These are phyloP conservation scores for Zaprionus lineosus DNA, from an alignment of 2,888 invertebrate genomes.

Conservation along the genomic window DNA sequence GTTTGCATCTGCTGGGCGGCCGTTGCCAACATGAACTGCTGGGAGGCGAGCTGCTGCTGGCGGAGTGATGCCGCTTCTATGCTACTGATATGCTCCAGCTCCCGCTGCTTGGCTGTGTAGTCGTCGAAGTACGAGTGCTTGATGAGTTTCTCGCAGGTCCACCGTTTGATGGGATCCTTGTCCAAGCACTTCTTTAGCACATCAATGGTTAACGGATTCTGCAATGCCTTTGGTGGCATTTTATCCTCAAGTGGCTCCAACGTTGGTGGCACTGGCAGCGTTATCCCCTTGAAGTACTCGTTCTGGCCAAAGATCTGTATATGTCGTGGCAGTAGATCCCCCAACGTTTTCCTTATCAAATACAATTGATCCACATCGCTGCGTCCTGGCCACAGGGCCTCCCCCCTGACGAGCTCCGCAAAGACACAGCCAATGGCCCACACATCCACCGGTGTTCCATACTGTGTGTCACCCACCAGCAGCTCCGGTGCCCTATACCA, in stretches of 20 bases:
- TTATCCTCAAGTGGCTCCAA: slow-evolving; percentile 93
- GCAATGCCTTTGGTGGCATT: slow-evolving; percentile 89
- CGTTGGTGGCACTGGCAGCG: slow-evolving; percentile 94
- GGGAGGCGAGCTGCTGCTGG: slow-evolving; percentile 75
- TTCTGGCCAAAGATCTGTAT: slow-evolving; percentile 98
- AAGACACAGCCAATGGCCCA: slow-evolving; percentile 99
- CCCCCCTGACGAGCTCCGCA: slow-evolving; percentile 93
- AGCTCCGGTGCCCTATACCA: slow-evolving; percentile 99
- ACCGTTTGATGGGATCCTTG: slow-evolving; percentile 95
- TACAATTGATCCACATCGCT: slow-evolving; percentile 99
- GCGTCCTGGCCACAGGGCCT: slow-evolving; percentile 98
- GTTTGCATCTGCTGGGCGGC: slow-evolving; percentile 72
- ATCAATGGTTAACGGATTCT: slow-evolving; percentile 89
- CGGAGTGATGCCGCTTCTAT: slow-evolving; percentile 74
- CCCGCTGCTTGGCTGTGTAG: slow-evolving; percentile 91
- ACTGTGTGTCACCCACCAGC: slow-evolving; percentile 97
- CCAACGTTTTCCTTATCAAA: slow-evolving; percentile 96
- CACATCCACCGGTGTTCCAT: slow-evolving; percentile 95
- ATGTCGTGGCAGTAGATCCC: slow-evolving; percentile 96
- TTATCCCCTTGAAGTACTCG: slow-evolving; percentile 94
- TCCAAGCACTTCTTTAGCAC: slow-evolving; percentile 97
- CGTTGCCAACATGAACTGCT: slow-evolving; percentile 75
- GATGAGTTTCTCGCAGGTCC: slow-evolving; percentile 95
- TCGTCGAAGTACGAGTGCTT: slow-evolving; percentile 96
- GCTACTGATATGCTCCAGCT: slow-evolving; percentile 83